Percentiles rank a stretch among this genome's conserved stretches.
phyloP scores from a whole-genome alignment of 2,797 vertebrate genomes.

The Ateles fusciceps region DNA sequence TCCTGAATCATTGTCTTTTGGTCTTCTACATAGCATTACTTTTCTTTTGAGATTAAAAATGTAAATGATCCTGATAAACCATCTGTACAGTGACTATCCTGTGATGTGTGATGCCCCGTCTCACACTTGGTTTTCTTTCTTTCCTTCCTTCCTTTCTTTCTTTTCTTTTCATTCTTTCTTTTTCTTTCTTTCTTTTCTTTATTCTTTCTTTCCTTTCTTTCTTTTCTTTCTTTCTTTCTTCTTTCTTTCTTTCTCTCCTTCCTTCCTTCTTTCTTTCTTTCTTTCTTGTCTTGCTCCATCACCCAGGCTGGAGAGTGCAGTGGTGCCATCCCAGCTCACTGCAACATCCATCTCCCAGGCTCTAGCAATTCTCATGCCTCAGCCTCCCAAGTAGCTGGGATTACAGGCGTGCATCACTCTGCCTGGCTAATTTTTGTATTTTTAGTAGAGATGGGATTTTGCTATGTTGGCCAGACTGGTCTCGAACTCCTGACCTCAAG shows the following conservation, averaged over 20 bases:
- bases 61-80: conserved; percentile 71
- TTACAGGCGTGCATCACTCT: background rate
- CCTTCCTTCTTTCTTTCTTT: no score
- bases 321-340: background rate
- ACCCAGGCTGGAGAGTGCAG: background rate
- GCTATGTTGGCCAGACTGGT: background rate
- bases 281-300: background rate
- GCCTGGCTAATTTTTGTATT: background rate
- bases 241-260: no score
- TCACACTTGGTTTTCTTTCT: conserved; percentile 65
- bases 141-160: no score
- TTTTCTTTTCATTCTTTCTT: background rate
- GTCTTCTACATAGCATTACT: conserved; percentile 52
- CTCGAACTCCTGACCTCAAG: background rate
- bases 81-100: conserved; percentile 78
- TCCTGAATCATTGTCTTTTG: background rate
- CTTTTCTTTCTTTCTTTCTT: conserved; percentile 76
- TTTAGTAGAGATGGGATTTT: background rate
- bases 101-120: background rate
- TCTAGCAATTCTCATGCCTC: background rate
- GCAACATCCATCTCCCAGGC: background rate
- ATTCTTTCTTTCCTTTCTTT: conserved; percentile 79
- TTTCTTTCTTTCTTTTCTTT: background rate
- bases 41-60: conserved; percentile 77
- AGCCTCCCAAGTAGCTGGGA: background rate